Conservation (phyloP, 1,140 invertebrate genomes). For the Bilobella aurantiaca region DNA sequence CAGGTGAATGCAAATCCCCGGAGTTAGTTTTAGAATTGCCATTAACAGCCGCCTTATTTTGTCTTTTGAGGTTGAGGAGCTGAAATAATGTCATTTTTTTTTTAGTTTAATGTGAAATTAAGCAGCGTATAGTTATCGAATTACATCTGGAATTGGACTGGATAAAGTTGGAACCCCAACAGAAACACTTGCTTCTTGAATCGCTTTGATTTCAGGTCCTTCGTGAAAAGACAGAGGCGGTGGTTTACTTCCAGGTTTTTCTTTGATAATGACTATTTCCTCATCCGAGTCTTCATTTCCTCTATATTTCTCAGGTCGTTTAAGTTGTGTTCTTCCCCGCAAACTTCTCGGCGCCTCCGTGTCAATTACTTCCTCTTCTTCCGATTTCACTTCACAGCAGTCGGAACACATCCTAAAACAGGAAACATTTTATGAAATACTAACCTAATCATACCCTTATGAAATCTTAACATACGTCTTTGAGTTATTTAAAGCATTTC, state of each 20-base stretch:
- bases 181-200: not conserved
- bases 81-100: too few relatives aligned
- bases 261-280: not conserved
- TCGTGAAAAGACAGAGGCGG: not conserved
- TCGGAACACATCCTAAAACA: slow-evolving; percentile 68
- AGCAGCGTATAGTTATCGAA: too few relatives aligned
- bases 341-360: slow-evolving; percentile 60
- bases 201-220: not conserved
- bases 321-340: slow-evolving; percentile 39
- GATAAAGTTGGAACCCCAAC: too few relatives aligned
- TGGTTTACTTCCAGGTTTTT: not conserved
- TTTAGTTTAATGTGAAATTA: too few relatives aligned
- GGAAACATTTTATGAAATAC: slow-evolving; percentile 9
- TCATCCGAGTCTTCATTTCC: slow-evolving; percentile 39
- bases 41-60: too few relatives aligned
- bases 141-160: too few relatives aligned
- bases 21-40: too few relatives aligned
- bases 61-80: too few relatives aligned
- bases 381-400: slow-evolving; percentile 62
- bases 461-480: too few relatives aligned
- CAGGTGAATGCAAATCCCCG: too few relatives aligned
- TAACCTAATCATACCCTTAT: not conserved
- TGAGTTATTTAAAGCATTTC: too few relatives aligned
- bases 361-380: slow-evolving; percentile 44
- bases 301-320: slow-evolving; percentile 29